A percentile compares a stretch with the other conserved stretches of the same genome.
Evolutionary conservation across 2,113 vertebrate species (phyloP).

Genomic region (Carassius gibelio): DNA sequence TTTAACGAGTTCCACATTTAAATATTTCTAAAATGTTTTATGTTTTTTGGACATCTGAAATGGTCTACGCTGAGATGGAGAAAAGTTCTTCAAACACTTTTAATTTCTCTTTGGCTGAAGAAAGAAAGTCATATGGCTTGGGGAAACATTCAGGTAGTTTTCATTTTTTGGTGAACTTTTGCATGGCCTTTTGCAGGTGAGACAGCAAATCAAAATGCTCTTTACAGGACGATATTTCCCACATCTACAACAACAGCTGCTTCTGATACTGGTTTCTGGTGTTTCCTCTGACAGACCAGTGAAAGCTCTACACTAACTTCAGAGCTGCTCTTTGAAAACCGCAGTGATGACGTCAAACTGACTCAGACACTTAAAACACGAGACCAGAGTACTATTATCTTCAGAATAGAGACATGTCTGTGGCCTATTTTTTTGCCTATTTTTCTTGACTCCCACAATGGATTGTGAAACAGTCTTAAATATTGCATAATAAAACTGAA

Average conservation of each 20-base stretch:
- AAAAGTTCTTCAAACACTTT: too few relatives aligned
- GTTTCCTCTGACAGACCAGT: background rate
- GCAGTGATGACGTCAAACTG: background rate
- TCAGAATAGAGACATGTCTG: background rate
- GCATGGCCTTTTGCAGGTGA: background rate
- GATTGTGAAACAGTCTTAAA: constrained; percentile 5
- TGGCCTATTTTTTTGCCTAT: background rate
- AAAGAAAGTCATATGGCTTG: too few relatives aligned
- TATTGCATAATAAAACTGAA: constrained; percentile 22
- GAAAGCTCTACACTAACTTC: background rate
- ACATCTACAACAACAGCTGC: background rate
- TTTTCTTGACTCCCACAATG: background rate
- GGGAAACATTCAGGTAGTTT: background rate
- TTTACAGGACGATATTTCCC: background rate
- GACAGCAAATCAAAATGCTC: background rate
- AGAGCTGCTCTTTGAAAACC: background rate
- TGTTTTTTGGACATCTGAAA: too few relatives aligned
- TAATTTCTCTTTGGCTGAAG: too few relatives aligned
- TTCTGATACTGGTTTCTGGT: background rate
- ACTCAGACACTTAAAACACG: background rate
- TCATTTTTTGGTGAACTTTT: background rate
- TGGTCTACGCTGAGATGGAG: too few relatives aligned
- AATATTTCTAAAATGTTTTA: too few relatives aligned
- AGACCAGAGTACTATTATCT: constrained; percentile 16
- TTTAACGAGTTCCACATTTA: too few relatives aligned